A percentile compares a stretch with the other conserved stretches of the same genome.
Conservation (phyloP, 2,113 vertebrate species). For the Centropus bengalensis region DNA sequence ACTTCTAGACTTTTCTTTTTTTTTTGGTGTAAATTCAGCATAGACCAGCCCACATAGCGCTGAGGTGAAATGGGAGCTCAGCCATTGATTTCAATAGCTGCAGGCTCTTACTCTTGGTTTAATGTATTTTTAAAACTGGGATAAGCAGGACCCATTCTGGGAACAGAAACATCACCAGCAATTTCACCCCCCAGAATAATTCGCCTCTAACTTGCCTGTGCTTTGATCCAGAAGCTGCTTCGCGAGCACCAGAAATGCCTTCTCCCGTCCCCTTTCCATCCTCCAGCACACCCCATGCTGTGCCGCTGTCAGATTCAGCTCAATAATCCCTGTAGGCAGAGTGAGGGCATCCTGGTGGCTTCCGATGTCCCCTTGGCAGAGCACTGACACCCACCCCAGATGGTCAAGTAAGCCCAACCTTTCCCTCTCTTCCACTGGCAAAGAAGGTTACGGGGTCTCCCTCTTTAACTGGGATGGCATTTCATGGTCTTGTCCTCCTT, state of each 20-base stretch:
- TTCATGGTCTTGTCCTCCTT: background rate
- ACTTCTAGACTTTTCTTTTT: background rate
- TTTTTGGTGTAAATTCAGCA: background rate
- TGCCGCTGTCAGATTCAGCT: background rate
- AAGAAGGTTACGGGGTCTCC: background rate
- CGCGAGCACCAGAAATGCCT: background rate
- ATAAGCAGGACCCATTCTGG: background rate
- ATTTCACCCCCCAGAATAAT: conserved; percentile 12
- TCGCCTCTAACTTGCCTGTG: background rate
- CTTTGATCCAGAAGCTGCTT: conserved; percentile 15
- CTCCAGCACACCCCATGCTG: background rate
- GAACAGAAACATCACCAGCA: background rate
- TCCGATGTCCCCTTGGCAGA: background rate
- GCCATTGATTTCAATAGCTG: conserved; percentile 2
- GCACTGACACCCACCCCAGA: background rate
- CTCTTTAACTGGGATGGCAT: background rate
- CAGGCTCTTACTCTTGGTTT: background rate
- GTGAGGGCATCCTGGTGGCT: background rate
- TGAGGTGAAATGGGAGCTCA: background rate
- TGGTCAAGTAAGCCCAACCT: background rate
- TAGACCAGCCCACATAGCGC: background rate
- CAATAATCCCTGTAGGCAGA: background rate
- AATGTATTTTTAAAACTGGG: background rate
- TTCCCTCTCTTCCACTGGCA: background rate
- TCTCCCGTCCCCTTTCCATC: background rate